Evolutionary conservation across 2,888 invertebrate genomes (phyloP).

Genomic region (Mayetiola destructor): DNA sequence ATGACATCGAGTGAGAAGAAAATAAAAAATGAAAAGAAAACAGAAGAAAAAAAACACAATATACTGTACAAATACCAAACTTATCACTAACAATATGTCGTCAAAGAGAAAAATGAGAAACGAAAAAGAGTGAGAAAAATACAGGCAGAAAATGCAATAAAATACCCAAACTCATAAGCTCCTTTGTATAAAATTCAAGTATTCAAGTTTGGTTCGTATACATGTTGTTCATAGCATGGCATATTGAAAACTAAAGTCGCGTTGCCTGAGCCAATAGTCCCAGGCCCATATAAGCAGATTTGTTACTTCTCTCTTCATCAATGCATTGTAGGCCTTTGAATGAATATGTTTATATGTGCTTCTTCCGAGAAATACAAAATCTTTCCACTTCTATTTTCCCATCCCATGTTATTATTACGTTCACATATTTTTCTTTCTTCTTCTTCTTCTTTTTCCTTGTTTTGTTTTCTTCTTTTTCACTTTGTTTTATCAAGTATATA

Average conservation of each 20-base stretch:
- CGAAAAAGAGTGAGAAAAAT: background rate
- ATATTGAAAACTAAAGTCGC: background rate
- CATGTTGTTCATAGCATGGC: background rate
- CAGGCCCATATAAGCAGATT: background rate
- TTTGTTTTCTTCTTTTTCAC: conserved; percentile 2
- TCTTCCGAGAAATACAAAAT: conserved; percentile 6
- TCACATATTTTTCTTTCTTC: too few relatives aligned
- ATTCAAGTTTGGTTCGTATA: background rate
- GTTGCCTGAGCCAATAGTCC: background rate
- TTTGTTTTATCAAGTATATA: background rate
- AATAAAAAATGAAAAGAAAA: too few relatives aligned
- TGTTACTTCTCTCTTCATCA: background rate
- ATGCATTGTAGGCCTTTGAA: background rate
- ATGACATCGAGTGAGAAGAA: too few relatives aligned
- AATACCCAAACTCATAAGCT: background rate
- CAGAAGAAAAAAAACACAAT: too few relatives aligned
- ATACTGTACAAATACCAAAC: too few relatives aligned
- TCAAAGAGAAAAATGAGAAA: too few relatives aligned
- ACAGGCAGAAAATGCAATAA: background rate
- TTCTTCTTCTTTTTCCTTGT: background rate
- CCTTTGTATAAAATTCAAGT: background rate
- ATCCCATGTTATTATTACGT: too few relatives aligned
- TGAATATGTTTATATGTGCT: background rate
- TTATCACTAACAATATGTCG: conserved; percentile 11
- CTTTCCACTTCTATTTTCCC: too few relatives aligned